Evolutionary conservation across 2,113 vertebrate genomes (phyloP).

Genomic region (Sterrhoptilus dennistouni): DNA sequence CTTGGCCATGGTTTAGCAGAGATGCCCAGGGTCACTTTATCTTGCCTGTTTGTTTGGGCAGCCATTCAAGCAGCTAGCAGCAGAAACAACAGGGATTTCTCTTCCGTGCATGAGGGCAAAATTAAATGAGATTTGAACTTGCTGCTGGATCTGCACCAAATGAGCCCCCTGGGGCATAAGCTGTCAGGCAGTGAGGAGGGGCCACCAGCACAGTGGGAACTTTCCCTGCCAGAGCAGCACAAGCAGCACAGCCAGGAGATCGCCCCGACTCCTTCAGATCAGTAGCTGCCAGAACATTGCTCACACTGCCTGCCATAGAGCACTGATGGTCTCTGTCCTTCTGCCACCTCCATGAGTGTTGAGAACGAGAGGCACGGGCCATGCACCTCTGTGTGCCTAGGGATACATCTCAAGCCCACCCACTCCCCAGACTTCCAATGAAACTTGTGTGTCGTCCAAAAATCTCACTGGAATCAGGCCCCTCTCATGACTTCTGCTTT

Average conservation of each 20-base stretch:
- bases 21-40: constrained; percentile 33
- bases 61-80: constrained; percentile 23
- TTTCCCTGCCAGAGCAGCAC: neutral
- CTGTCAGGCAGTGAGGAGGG: neutral
- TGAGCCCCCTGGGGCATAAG: neutral
- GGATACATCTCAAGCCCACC: neutral
- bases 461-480: neutral
- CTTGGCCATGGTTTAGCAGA: constrained; percentile 6
- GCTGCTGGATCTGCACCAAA: constrained; percentile 30
- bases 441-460: neutral
- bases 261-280: accelerated
- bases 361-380: accelerated
- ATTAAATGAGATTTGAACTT: constrained; percentile 42
- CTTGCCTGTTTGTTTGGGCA: constrained; percentile 38
- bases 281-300: neutral
- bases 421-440: neutral
- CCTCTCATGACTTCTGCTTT: neutral
- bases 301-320: neutral
- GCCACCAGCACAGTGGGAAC: neutral
- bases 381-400: neutral
- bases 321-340: neutral
- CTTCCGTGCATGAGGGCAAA: neutral
- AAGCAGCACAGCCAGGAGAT: neutral
- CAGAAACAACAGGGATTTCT: constrained; percentile 28
- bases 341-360: neutral